phyloP scores from a whole-genome alignment of 2,797 vertebrate species.

The Gadopsis marmoratus region DNA sequence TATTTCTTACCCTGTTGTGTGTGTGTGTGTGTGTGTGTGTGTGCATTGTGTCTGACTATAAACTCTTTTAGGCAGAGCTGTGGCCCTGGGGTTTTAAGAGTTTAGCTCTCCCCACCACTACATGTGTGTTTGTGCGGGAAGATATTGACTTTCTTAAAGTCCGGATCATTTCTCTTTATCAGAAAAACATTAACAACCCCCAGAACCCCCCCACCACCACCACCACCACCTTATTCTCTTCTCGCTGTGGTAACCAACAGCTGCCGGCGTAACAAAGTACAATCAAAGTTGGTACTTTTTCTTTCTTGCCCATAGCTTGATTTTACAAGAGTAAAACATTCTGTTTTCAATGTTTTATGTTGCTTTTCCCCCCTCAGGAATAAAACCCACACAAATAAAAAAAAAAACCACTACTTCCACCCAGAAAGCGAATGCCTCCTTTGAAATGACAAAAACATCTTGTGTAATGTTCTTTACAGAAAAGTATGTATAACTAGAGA shows the following conservation, averaged over 20 bases:
- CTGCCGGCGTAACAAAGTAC: slow-evolving; percentile 82
- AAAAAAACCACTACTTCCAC: slow-evolving; percentile 76
- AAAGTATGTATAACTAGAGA: slow-evolving; percentile 72
- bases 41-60: slow-evolving; percentile 69
- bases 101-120: slow-evolving; percentile 85
- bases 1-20: slow-evolving; percentile 80
- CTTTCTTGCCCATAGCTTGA: slow-evolving; percentile 72
- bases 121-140: slow-evolving; percentile 73
- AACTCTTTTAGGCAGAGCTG: slow-evolving; percentile 90
- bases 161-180: slow-evolving; percentile 88
- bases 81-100: slow-evolving; percentile 87
- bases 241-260: slow-evolving; percentile 56
- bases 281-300: slow-evolving; percentile 76
- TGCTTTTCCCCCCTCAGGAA: slow-evolving; percentile 23
- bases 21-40: slow-evolving; percentile 84
- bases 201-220: slow-evolving; percentile 19
- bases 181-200: slow-evolving; percentile 86
- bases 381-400: slow-evolving; percentile 25
- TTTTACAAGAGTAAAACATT: slow-evolving; percentile 79
- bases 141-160: slow-evolving; percentile 89
- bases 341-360: slow-evolving; percentile 64
- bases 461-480: not conserved
- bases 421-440: slow-evolving; percentile 81
- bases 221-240: slow-evolving; percentile 60
- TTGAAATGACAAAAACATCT: slow-evolving; percentile 21